Percentiles rank a stretch among this genome's conserved stretches.
These are phyloP conservation scores for Dicranocentrus wangi DNA, from an alignment of 2,888 invertebrate species.

Conservation along the genomic window DNA sequence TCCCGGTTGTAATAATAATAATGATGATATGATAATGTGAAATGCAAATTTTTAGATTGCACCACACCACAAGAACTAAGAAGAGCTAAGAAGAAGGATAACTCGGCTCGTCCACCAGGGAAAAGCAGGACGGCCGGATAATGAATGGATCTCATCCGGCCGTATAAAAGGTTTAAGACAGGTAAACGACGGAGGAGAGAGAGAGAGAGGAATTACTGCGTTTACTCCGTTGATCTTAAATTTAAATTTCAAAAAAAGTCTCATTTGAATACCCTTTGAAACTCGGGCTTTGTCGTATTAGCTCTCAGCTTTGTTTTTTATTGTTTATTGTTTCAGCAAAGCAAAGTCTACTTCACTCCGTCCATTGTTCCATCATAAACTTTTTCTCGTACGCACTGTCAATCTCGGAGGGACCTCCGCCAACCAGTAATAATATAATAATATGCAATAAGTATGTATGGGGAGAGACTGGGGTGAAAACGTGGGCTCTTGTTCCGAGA, in stretches of 20 bases:
- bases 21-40: slow-evolving; percentile 55
- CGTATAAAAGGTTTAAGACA: slow-evolving; percentile 36
- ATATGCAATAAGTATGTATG: too few relatives aligned
- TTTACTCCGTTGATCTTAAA: slow-evolving; percentile 45
- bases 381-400: slow-evolving; percentile 18
- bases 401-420: not conserved
- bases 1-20: slow-evolving; percentile 16
- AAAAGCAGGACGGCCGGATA: slow-evolving; percentile 32
- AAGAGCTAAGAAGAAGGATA: too few relatives aligned
- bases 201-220: slow-evolving; percentile 22
- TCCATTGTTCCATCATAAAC: slow-evolving; percentile 28
- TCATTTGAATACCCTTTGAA: slow-evolving; percentile 45
- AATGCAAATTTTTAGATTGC: slow-evolving; percentile 61
- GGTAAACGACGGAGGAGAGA: slow-evolving; percentile 19
- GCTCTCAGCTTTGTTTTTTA: too few relatives aligned
- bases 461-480: too few relatives aligned
- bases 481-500: not conserved
- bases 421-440: not conserved
- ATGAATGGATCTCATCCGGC: slow-evolving; percentile 58
- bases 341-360: too few relatives aligned
- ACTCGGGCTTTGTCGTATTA: too few relatives aligned
- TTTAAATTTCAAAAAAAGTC: slow-evolving; percentile 54
- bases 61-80: slow-evolving; percentile 27
- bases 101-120: too few relatives aligned
- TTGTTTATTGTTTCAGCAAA: slow-evolving; percentile 30